Conservation (phyloP, 2,113 vertebrate species). For the Xenus cinereus region DNA sequence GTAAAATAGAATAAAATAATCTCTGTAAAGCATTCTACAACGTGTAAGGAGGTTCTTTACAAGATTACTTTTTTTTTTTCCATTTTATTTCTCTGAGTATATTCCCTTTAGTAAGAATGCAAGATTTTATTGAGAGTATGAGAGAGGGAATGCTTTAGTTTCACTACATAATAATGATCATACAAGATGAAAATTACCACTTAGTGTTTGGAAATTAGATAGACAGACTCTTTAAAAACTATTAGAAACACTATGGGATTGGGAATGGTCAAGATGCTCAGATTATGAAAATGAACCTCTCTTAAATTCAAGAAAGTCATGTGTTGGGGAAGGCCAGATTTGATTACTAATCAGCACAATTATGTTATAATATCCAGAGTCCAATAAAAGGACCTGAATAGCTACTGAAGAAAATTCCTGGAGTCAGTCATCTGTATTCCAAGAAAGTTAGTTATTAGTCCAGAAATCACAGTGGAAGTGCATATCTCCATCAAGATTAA, state of each 20-base stretch:
- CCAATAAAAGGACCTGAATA: background rate
- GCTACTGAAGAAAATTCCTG: background rate
- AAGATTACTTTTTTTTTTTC: background rate
- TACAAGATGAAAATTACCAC: background rate
- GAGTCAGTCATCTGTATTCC: background rate
- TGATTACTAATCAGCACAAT: background rate
- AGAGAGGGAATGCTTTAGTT: background rate
- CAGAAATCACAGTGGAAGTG: background rate
- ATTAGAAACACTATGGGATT: background rate
- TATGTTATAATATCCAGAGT: background rate
- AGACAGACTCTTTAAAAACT: background rate
- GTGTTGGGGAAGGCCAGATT: background rate
- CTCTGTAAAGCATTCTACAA: background rate
- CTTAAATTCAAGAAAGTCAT: background rate
- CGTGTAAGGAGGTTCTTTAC: background rate
- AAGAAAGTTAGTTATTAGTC: background rate
- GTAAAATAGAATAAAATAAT: background rate
- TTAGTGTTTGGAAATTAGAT: background rate
- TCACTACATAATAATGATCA: background rate
- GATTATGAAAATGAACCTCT: background rate
- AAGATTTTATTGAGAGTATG: background rate
- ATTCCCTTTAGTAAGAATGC: background rate
- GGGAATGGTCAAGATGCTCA: background rate
- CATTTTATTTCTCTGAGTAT: fast-evolving
- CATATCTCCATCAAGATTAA: background rate